Evolutionary conservation across 2,888 invertebrate species (phyloP).

Genomic region (Pasiphila rectangulata): DNA sequence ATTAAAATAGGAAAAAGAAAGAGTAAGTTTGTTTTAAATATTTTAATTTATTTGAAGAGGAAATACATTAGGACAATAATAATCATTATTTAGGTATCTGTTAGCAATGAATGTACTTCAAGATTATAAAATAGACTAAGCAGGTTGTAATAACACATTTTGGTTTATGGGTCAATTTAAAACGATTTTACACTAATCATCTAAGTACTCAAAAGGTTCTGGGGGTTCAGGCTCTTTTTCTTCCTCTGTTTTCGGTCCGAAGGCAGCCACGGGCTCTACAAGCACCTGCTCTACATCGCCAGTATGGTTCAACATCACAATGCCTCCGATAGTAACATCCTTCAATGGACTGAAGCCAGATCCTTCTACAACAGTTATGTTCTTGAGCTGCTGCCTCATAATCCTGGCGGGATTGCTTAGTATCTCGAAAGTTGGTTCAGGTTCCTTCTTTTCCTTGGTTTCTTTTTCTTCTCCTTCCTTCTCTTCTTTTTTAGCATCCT

Average conservation of each 20-base stretch:
- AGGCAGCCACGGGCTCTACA: constrained; percentile 95
- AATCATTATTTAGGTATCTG: constrained; percentile 11
- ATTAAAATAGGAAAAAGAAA: background rate
- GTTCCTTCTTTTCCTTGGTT: constrained; percentile 86
- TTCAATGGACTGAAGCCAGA: constrained; percentile 92
- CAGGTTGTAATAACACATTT: constrained; percentile 59
- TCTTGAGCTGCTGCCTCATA: constrained; percentile 93
- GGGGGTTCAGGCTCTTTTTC: constrained; percentile 98
- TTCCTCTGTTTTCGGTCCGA: constrained; percentile 94
- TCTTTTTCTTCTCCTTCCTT: constrained; percentile 72
- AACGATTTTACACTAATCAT: constrained; percentile 77
- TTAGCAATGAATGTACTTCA: constrained; percentile 28
- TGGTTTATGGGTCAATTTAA: constrained; percentile 41
- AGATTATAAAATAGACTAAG: constrained; percentile 46
- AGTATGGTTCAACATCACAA: constrained; percentile 94
- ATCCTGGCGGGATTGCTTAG: constrained; percentile 96
- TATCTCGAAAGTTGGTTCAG: constrained; percentile 95
- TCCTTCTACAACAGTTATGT: constrained; percentile 89
- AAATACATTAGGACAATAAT: constrained; percentile 42
- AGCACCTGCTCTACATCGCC: constrained; percentile 91
- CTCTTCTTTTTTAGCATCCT: constrained; percentile 76
- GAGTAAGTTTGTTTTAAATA: background rate
- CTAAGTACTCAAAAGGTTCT: constrained; percentile 97
- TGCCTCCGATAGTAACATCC: constrained; percentile 96
- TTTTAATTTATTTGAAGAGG: constrained; percentile 35